Base-by-base conservation (phyloP, 2,113 vertebrate species). In the Suncus etruscus region DNA sequence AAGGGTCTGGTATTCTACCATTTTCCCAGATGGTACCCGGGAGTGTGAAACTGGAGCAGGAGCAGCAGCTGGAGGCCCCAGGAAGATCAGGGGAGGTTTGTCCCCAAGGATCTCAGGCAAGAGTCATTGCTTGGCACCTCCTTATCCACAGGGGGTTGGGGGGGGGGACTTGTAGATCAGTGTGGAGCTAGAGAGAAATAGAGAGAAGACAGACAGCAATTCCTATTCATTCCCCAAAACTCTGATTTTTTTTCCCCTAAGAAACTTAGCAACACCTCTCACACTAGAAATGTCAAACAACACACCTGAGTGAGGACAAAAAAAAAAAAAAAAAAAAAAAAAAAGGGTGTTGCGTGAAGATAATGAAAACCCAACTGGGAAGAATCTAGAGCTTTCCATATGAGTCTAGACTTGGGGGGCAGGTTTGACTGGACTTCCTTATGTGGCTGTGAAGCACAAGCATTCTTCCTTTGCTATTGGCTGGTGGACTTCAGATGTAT, bases 361-460 rank as follows among this genome's bases (percentile, higher is more conserved):
- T 51, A 76, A 91, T 39, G 68, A 63, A 86, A 82, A 77, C 11
- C 45, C 45, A 87, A 22, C 79, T 29, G 29, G 73, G 58, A 4
- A 85, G 86, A 75, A 84, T 92, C 77, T 80, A 86, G 39, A 39
- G 39, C 39, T 39, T 39, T 73, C 63, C 87, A 89, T 74, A 70
- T 82, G 39, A 82, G 31, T 24, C 85, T 82, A 79, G 76, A 85
- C 79, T 61, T 39, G 75, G 58, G 83, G 72, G 20, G 32, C 87
- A 85, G 15, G 80, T 81, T 94, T 69, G 1, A 61, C 89, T 39
- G 68, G 85, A 87, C 70, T 29, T 25, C 16, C 18, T 61, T 61
- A 16, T 61, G 58, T 61, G 18, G 16, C 58, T 61, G 16, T 39
- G 58, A 61, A 61, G 58, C 3, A 16, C 22, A 61, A 61, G 16